Conservation (phyloP, 2,113 vertebrate genomes). For the Notiomystis cincta region DNA sequence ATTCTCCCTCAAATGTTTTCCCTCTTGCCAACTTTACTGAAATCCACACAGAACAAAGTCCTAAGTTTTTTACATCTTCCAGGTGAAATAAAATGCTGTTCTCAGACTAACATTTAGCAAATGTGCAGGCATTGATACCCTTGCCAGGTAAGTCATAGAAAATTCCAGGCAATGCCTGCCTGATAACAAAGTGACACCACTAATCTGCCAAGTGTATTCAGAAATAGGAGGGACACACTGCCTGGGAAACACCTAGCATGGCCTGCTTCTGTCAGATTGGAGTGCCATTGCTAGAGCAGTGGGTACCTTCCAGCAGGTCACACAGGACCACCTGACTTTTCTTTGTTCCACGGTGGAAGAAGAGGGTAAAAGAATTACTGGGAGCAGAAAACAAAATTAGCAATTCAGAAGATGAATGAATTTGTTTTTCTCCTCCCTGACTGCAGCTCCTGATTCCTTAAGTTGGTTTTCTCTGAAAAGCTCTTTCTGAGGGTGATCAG, state of each 20-base stretch:
- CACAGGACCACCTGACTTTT: background rate
- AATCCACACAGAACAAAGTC: background rate
- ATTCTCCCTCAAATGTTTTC: background rate
- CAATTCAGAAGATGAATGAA: background rate
- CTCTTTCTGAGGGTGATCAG: background rate
- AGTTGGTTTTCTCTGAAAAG: background rate
- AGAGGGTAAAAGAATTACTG: background rate
- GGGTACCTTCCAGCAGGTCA: background rate
- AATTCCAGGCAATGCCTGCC: background rate
- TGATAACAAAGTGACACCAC: background rate
- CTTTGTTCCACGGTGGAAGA: background rate
- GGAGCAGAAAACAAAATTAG: background rate
- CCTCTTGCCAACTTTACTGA: background rate
- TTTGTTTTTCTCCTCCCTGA: background rate
- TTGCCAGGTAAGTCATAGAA: background rate
- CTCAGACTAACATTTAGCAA: background rate
- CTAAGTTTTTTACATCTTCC: background rate
- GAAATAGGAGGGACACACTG: background rate
- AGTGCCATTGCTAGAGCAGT: background rate
- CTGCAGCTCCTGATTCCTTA: background rate
- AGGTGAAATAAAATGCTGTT: background rate
- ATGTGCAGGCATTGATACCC: background rate
- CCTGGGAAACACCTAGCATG: background rate
- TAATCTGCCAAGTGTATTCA: background rate
- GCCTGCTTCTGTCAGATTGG: background rate